These are phyloP conservation scores for Acrossocheilus wenchowensis DNA, from an alignment of 2,797 vertebrate species.

Conservation along the genomic window DNA sequence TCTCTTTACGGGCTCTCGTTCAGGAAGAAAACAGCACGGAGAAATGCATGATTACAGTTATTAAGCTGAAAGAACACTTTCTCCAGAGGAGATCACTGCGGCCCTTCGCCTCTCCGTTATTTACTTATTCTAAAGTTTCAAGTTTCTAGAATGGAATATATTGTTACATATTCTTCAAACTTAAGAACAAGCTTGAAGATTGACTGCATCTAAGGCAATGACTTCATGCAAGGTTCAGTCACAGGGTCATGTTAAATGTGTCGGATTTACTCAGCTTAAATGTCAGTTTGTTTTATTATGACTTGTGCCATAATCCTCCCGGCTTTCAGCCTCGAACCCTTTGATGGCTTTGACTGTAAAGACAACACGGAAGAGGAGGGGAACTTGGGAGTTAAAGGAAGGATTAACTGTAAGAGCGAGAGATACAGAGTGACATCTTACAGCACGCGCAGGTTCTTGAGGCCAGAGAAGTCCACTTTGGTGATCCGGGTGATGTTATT, in stretches of 20 bases:
- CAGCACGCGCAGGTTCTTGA: slow-evolving; percentile 97
- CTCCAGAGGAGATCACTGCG: slow-evolving; percentile 23
- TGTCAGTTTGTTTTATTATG: slow-evolving; percentile 56
- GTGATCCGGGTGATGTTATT: slow-evolving; percentile 97
- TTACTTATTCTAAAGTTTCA: slow-evolving; percentile 46
- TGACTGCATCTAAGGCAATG: slow-evolving; percentile 55
- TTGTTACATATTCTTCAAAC: slow-evolving; percentile 49
- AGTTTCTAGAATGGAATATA: slow-evolving; percentile 12
- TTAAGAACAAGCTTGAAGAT: slow-evolving; percentile 46
- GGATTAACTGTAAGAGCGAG: slow-evolving; percentile 14
- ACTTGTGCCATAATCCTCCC: slow-evolving; percentile 52
- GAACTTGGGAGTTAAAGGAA: slow-evolving; percentile 40
- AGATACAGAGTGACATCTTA: slow-evolving; percentile 76
- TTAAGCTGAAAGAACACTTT: slow-evolving; percentile 70
- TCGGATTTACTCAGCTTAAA: slow-evolving; percentile 50
- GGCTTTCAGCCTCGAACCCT: slow-evolving; percentile 24
- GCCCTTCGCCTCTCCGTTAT: slow-evolving; percentile 5
- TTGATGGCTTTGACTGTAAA: slow-evolving; percentile 52
- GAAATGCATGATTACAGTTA: slow-evolving; percentile 80
- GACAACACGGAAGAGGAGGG: slow-evolving; percentile 37
- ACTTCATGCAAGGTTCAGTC: slow-evolving; percentile 41
- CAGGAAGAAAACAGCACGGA: slow-evolving; percentile 74
- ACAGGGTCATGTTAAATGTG: slow-evolving; percentile 42
- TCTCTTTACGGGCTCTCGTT: slow-evolving; percentile 68
- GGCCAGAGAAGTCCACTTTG: slow-evolving; percentile 91